Evolutionary conservation across 2,113 vertebrate genomes (phyloP), one percentile per base, ranked within the genome.

Genomic region (Jacana jacana): DNA sequence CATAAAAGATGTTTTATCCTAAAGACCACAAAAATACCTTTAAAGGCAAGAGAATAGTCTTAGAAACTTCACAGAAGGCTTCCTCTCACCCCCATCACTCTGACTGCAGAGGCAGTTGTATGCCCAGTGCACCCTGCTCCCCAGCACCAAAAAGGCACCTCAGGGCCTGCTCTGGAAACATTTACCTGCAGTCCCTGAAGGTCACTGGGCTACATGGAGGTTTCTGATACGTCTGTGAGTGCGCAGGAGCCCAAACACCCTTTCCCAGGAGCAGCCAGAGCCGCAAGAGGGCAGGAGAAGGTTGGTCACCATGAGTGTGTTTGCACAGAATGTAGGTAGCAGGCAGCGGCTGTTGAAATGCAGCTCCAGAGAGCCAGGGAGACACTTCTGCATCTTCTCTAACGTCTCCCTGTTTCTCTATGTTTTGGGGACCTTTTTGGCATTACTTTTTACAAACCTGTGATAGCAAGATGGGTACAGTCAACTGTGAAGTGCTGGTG

Each of bases 211-310:
- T 73, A 37, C 0, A 2, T 19, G 49, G 58, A 42, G 39, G 49
- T 39, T 63, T 35, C 24, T 14, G 61, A 24, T n/a, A 9, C 35
- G 18, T 7, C 14, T 42, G 61, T 1, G 13, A 27, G 54, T 2
- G 2, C 2, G 0, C 22, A 22, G 42, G 79, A 72, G 31, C 23
- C 33, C 0, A 2, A 68, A 24, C 22, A 7, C 4, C 3, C 51
- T n/a, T 88, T 77, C 52, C 54, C 5, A 54, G 14, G 30, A 70
- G 46, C 71, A 8, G 48, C 31, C 52, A 2, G 51, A 46, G 84
- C 92, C 87, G 23, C 81, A 8, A 96, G 96, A 82, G 91, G 97
- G 95, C 94, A 91, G 88, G 91, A 91, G 91, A 11, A 65, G 51
- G 61, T 80, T 13, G 79, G 35, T 55, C 57, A 54, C 7, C 22